Evolutionary conservation across 1,140 invertebrate species (phyloP).

Genomic region (Batillaria attramentaria): DNA sequence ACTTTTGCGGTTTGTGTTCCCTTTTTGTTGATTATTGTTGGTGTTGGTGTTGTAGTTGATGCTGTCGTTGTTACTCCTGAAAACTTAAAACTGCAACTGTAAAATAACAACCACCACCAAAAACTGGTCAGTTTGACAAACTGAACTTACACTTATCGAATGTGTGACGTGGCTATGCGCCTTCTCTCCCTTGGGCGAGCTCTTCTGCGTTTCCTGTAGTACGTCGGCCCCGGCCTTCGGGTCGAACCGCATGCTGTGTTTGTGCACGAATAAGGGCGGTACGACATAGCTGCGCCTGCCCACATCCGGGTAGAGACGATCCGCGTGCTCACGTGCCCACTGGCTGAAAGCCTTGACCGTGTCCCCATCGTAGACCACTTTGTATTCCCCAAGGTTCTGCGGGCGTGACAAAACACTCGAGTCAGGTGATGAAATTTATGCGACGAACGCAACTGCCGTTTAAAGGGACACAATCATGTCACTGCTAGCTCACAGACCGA

Average conservation of each 20-base stretch:
- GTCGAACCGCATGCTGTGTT: constrained; percentile 26
- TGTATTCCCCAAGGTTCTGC: constrained; percentile 3
- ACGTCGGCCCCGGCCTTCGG: not conserved
- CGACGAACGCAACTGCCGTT: too few relatives aligned
- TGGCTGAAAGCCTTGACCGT: constrained; percentile 12
- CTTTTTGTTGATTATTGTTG: too few relatives aligned
- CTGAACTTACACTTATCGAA: constrained; percentile 15
- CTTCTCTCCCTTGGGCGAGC: constrained; percentile 29
- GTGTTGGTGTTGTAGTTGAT: too few relatives aligned
- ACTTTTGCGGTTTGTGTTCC: too few relatives aligned
- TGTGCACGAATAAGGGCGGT: constrained; percentile 28
- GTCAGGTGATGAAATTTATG: too few relatives aligned
- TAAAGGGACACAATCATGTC: not conserved
- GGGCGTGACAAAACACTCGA: too few relatives aligned
- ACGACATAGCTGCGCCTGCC: constrained; percentile 13
- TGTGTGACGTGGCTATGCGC: constrained; percentile 11
- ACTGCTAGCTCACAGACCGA: not conserved
- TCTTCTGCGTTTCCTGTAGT: constrained; percentile 22
- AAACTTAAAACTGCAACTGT: too few relatives aligned
- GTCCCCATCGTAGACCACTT: constrained; percentile 12
- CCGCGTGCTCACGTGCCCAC: constrained; percentile 29
- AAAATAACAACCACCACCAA: too few relatives aligned
- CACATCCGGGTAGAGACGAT: constrained; percentile 27
- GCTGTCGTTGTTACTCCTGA: too few relatives aligned
- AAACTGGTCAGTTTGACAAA: too few relatives aligned